These are phyloP conservation scores for Daptonema setosum DNA, from an alignment of 2,888 invertebrate genomes.

Conservation along the genomic window DNA sequence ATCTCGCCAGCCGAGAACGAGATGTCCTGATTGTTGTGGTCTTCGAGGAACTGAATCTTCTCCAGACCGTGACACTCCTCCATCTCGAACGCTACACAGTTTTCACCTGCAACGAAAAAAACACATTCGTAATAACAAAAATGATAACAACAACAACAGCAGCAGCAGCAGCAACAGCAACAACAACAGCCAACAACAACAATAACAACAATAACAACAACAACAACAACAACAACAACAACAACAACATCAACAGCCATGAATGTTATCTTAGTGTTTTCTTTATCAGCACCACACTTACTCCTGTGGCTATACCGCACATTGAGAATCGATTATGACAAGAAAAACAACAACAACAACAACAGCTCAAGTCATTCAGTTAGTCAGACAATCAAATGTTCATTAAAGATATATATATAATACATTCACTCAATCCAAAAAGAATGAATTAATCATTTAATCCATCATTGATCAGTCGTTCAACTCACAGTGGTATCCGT, in stretches of 20 bases:
- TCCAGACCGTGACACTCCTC: conserved; percentile 93
- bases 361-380: no score
- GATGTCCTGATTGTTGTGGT: conserved; percentile 84
- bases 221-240: neutral
- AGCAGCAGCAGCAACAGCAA: neutral
- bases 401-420: no score
- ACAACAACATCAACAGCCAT: neutral
- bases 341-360: no score
- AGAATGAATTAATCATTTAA: no score
- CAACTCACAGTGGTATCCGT: no score
- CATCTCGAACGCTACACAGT: conserved; percentile 68
- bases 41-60: conserved; percentile 89
- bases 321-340: no score
- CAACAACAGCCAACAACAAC: neutral
- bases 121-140: neutral
- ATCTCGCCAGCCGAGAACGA: conserved; percentile 91
- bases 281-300: conserved; percentile 64
- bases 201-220: neutral
- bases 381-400: no score
- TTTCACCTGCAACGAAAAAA: conserved; percentile 28
- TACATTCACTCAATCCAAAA: no score
- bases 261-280: neutral
- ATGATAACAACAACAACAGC: neutral
- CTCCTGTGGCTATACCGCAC: no score
- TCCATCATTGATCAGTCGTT: no score